Evolutionary conservation across 2,888 invertebrate species (phyloP), one percentile per base, ranked within the genome.

Genomic region (Drosophila limbata): DNA sequence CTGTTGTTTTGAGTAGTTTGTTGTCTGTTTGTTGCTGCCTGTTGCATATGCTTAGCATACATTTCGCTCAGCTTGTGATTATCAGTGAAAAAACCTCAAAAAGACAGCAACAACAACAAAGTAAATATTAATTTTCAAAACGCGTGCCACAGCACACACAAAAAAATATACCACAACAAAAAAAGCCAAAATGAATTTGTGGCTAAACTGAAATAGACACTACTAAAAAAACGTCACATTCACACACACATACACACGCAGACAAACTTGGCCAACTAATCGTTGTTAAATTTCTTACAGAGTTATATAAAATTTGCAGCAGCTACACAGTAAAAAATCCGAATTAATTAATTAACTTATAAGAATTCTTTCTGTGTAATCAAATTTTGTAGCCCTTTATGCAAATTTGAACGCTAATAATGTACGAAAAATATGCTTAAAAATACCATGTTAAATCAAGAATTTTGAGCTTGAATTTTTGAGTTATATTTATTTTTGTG

Each of bases 121-220:
- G 57, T 63, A 84, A 87, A 87, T 84, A 87, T 87, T 84, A 84
- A 84, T 87, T 87, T 84, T 76, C 73, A 84, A 84, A 87, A 82
- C 87, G 85, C 84, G 85, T 87, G 84, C 84, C 74, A 31, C 45
- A 39, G 50, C 50, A 57, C 6, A 57, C 25, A 28, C 25, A 25
- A 11, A 31, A 40, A n/a, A 48, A 39, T 13, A n/a, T 2, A 28
- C 47, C 47, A 47, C 47, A 47, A 35, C 13, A 35, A 57, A 47
- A 37, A 57, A 39, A 56, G 35, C 11, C 25, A 56, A 56, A 45
- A 56, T 45, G 45, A 56, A 45, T 56, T 56, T 45, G 45, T 56
- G 35, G 33, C 44, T 35, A 45, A 39, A 39, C 47, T 48, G 47
- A 59, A 59, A 59, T 59, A 59, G 47, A 59, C 28, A 59, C 47